A percentile compares a stretch with the other conserved stretches of the same genome.
These are phyloP conservation scores for Pterois miles DNA, from an alignment of 2,797 vertebrate genomes.

Conservation along the genomic window DNA sequence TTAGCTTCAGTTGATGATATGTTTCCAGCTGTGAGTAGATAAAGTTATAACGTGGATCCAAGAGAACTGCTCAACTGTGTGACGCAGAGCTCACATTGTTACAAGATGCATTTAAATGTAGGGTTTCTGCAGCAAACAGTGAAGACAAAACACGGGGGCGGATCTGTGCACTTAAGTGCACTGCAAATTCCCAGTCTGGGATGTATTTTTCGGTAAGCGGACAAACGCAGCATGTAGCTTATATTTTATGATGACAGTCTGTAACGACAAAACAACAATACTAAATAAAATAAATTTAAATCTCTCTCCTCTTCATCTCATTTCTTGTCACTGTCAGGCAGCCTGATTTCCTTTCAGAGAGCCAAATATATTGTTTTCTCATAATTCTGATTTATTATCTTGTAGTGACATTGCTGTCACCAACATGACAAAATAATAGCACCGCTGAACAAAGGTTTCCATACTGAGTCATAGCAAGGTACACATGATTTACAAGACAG, in stretches of 20 bases:
- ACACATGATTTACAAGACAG: background rate
- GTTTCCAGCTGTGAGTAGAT: background rate
- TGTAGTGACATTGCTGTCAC: slow-evolving; percentile 2
- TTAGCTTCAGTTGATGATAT: background rate
- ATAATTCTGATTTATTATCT: slow-evolving; percentile 33
- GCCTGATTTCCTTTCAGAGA: slow-evolving; percentile 30
- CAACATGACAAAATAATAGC: slow-evolving; percentile 19
- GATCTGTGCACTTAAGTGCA: background rate
- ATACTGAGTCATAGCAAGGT: slow-evolving; percentile 10
- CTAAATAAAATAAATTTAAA: slow-evolving; percentile 32
- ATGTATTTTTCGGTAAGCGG: background rate
- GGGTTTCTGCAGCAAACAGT: slow-evolving; percentile 1
- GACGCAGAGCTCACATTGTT: slow-evolving; percentile 6
- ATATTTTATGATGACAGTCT: slow-evolving; percentile 19
- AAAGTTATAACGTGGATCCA: slow-evolving; percentile 1
- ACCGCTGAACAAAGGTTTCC: background rate
- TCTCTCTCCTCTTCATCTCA: slow-evolving; percentile 14
- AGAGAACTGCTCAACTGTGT: background rate
- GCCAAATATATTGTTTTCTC: slow-evolving; percentile 33
- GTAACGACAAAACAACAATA: slow-evolving; percentile 14
- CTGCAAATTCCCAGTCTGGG: background rate
- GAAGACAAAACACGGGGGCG: background rate
- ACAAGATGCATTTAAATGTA: background rate
- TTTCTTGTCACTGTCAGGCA: slow-evolving; percentile 15
- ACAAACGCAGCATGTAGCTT: slow-evolving; percentile 3